Base-by-base conservation (phyloP, 1,140 invertebrate species). In the Zaprionus lachaisei region DNA sequence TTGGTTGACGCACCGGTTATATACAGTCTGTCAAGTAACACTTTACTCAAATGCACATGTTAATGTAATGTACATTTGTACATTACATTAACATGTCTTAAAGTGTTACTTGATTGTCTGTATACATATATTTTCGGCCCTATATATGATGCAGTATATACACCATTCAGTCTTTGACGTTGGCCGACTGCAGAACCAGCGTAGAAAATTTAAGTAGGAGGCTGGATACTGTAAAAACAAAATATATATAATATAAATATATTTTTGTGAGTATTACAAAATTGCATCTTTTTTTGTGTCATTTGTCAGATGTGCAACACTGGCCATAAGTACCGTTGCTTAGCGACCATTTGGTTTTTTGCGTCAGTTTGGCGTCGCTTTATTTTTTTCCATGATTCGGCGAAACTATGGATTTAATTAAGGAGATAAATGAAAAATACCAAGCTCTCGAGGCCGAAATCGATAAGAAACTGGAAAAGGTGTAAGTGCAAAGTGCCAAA, bases 341-440 rank as follows among this genome's bases (percentile, higher is more conserved):
- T 54, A 65, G 84, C 65, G 77, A 89, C 70, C 71, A 56, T 74
- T 73, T 68, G 44, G 38, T 49, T 72, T 49, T 72, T 71, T 22
- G 0, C 3, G 15, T 62, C 24, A 60, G 62, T 74, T 74, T 54
- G 5, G 22, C 57, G 77, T 17, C 24, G 31, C 20, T 51, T 65
- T 34, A 3, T n/a, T 54, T 55, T 55, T 55, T 47, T 77, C 68
- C 28, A 41, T 31, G n/a, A 41, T 24, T 47, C 34, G 11, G 2
- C 60, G 20, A 71, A 28, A 22, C 41, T 61, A 94, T 92, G 89
- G 92, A 92, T 63, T 77, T 90, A 14, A 90, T 92, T 12, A 81
- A 91, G 31, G 92, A 93, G 65, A 93, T 93, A 22, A 92, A 93
- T 72, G 80, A 83, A 20, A 93, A 93, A 72, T 93, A 92, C 47